Evolutionary conservation across 1,140 invertebrate genomes (phyloP).

Genomic region (Holotrichia oblita): DNA sequence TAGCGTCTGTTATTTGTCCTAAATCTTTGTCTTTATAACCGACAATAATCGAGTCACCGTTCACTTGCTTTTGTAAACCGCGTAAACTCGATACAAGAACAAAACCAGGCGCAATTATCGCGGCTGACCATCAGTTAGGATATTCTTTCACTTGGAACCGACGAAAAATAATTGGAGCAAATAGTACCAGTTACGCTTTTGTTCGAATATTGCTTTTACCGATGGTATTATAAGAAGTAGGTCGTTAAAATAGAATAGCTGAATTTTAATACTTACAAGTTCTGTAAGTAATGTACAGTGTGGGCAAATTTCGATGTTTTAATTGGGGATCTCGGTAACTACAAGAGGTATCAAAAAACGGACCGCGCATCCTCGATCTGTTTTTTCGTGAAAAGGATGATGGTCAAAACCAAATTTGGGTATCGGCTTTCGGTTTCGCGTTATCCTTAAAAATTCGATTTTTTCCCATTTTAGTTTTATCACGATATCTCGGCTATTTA

Average conservation of each 20-base stretch:
- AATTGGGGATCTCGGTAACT: too few relatives aligned
- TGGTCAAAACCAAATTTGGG: too few relatives aligned
- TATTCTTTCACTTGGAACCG: neutral
- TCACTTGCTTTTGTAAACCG: neutral
- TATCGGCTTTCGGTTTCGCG: too few relatives aligned
- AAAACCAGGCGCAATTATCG: neutral
- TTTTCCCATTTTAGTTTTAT: too few relatives aligned
- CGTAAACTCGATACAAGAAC: neutral
- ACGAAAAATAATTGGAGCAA: constrained; percentile 2
- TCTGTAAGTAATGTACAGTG: too few relatives aligned
- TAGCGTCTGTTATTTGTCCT: neutral
- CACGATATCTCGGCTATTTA: too few relatives aligned
- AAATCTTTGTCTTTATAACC: neutral
- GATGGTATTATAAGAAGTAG: neutral
- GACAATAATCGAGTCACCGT: neutral
- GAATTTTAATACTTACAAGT: too few relatives aligned
- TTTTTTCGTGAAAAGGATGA: too few relatives aligned
- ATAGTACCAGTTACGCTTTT: neutral
- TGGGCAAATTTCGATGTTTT: too few relatives aligned
- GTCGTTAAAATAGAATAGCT: neutral
- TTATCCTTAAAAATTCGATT: too few relatives aligned
- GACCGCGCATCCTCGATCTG: too few relatives aligned
- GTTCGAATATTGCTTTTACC: neutral
- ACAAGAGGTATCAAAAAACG: too few relatives aligned
- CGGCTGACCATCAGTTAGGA: constrained; percentile 4